Conservation (phyloP, 2,797 vertebrate species). For the Sebastes miniatus region DNA sequence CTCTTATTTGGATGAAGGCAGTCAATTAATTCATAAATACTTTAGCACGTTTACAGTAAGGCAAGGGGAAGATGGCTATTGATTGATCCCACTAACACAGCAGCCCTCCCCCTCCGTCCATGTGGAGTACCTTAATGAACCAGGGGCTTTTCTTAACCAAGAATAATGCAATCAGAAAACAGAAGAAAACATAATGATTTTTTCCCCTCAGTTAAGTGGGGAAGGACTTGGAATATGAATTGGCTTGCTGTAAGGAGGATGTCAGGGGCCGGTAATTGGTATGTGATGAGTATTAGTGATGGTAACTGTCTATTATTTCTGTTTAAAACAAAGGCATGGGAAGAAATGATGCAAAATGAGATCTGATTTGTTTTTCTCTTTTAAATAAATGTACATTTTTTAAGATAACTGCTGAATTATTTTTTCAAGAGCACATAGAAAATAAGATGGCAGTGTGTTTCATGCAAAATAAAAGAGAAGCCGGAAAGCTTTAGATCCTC, state of each 20-base stretch:
- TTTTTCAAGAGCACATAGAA: not conserved
- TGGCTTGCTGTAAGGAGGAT: constrained; percentile 29
- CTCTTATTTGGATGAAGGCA: constrained; percentile 77
- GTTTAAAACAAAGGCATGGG: constrained; percentile 6
- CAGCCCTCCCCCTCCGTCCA: constrained; percentile 52
- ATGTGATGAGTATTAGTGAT: constrained; percentile 34
- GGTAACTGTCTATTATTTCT: not conserved
- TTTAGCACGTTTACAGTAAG: constrained; percentile 87
- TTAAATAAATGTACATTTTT: not conserved
- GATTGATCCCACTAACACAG: constrained; percentile 82
- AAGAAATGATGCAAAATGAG: not conserved
- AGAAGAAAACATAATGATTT: constrained; percentile 68
- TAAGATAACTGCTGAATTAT: not conserved
- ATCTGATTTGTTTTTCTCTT: not conserved
- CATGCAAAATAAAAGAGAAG: constrained; percentile 2
- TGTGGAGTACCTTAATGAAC: constrained; percentile 66
- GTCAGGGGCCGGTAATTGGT: constrained; percentile 40
- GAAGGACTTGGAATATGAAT: constrained; percentile 50
- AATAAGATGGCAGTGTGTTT: constrained; percentile 4
- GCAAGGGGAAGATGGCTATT: constrained; percentile 82
- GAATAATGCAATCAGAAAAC: constrained; percentile 62
- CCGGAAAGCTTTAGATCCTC: not conserved
- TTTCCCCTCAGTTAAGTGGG: constrained; percentile 50
- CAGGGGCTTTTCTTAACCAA: constrained; percentile 69
- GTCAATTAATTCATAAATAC: constrained; percentile 91